A percentile compares a stretch with the other conserved stretches of the same genome.
Conservation (phyloP, 1,140 invertebrate species). For the Spodoptera frugiperda region DNA sequence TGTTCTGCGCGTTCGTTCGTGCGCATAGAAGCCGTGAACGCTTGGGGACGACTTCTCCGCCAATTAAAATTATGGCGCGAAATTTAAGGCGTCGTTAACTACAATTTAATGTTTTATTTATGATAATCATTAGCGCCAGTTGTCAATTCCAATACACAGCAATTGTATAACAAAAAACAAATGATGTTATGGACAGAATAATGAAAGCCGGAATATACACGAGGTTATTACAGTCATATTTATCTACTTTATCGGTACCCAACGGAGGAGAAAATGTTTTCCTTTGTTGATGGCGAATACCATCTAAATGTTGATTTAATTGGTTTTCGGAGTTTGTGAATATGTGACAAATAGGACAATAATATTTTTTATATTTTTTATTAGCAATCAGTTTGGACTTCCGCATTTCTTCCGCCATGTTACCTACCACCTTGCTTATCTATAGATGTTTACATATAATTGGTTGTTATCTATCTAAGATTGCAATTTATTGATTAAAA, state of each 20-base stretch:
- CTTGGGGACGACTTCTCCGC: constrained; percentile 85
- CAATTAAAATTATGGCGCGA: constrained; percentile 86
- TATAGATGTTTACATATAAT: not conserved
- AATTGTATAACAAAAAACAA: constrained; percentile 71
- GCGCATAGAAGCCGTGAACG: constrained; percentile 86
- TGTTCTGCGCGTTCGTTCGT: constrained; percentile 86
- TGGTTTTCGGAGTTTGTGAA: constrained; percentile 77
- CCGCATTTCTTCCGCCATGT: constrained; percentile 45
- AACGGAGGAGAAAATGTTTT: constrained; percentile 57
- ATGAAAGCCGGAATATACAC: constrained; percentile 71
- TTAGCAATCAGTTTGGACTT: constrained; percentile 32
- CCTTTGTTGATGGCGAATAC: constrained; percentile 72
- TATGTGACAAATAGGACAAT: constrained; percentile 71
- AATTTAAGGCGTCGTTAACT: constrained; percentile 83
- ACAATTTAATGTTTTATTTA: constrained; percentile 67
- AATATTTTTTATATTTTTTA: constrained; percentile 66
- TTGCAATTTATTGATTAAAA: constrained; percentile 21
- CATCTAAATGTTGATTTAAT: constrained; percentile 77
- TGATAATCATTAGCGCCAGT: constrained; percentile 63
- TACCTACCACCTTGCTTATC: not conserved
- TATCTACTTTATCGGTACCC: constrained; percentile 56
- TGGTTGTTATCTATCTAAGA: not conserved
- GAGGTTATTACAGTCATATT: constrained; percentile 56
- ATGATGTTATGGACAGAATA: constrained; percentile 68
- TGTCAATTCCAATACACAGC: constrained; percentile 61